Evolutionary conservation across 1,140 invertebrate genomes (phyloP).

Genomic region (Atopsyche davidsoni): DNA sequence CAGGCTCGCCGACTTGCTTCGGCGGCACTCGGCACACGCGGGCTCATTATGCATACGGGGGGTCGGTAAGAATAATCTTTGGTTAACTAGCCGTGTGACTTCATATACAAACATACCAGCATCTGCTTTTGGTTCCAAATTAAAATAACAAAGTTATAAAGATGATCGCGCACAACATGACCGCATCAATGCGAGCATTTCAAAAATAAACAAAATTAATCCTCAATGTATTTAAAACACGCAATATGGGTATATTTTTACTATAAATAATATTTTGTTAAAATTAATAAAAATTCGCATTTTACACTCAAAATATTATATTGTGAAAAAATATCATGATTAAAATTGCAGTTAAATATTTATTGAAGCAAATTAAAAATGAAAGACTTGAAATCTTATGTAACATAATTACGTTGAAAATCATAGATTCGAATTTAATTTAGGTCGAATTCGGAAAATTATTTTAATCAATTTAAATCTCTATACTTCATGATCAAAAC

Average conservation of each 20-base stretch:
- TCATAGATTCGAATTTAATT: background rate
- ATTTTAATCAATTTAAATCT: background rate
- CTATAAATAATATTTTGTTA: background rate
- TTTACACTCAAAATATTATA: background rate
- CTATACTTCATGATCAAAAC: background rate
- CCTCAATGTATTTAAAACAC: conserved; percentile 1
- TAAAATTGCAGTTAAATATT: background rate
- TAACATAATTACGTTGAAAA: background rate
- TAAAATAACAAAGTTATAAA: background rate
- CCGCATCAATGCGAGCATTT: background rate
- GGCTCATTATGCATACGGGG: conserved; percentile 14
- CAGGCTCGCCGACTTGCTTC: too few relatives aligned
- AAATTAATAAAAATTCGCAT: background rate
- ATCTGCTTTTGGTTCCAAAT: background rate
- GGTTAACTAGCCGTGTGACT: conserved; percentile 28
- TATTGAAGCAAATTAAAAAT: conserved; percentile 4
- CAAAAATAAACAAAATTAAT: background rate
- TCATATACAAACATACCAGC: background rate
- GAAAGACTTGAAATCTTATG: conserved; percentile 1
- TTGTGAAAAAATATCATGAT: background rate
- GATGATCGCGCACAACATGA: background rate
- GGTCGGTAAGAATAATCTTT: conserved; percentile 24
- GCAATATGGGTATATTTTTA: conserved; percentile 1
- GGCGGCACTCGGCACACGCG: too few relatives aligned
- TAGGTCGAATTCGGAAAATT: background rate